These are phyloP conservation scores for Apaloderma vittatum DNA, from an alignment of 2,113 vertebrate species.

Conservation along the genomic window DNA sequence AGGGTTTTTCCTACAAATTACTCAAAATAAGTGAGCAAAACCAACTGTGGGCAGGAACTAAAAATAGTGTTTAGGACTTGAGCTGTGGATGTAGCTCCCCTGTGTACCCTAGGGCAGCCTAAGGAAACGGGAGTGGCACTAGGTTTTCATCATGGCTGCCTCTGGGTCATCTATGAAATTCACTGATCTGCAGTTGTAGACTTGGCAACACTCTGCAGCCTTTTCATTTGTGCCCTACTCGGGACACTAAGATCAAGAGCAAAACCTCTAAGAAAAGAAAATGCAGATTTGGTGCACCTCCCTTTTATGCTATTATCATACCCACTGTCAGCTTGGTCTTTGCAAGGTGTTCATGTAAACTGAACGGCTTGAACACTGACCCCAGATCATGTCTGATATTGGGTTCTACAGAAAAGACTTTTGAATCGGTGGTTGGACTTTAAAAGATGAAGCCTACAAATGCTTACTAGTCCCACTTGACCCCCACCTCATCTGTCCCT, in stretches of 20 bases:
- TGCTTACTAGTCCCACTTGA: background rate
- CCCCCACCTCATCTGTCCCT: background rate
- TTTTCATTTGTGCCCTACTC: background rate
- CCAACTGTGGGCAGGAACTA: background rate
- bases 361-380: background rate
- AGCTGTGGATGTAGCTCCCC: background rate
- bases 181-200: background rate
- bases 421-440: background rate
- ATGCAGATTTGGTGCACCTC: background rate
- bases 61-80: background rate
- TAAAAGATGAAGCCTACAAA: background rate
- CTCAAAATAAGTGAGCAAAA: slow-evolving; percentile 13
- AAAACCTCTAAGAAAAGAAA: background rate
- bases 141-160: background rate
- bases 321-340: background rate
- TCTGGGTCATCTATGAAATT: background rate
- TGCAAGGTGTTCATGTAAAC: background rate
- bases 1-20: slow-evolving; percentile 27
- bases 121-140: background rate
- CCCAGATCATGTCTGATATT: background rate
- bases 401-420: background rate
- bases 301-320: background rate
- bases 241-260: background rate
- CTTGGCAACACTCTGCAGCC: background rate
- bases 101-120: no score